Base-by-base conservation (phyloP, 2,888 invertebrate genomes). In the Liopterus haemorrhoidalis region DNA sequence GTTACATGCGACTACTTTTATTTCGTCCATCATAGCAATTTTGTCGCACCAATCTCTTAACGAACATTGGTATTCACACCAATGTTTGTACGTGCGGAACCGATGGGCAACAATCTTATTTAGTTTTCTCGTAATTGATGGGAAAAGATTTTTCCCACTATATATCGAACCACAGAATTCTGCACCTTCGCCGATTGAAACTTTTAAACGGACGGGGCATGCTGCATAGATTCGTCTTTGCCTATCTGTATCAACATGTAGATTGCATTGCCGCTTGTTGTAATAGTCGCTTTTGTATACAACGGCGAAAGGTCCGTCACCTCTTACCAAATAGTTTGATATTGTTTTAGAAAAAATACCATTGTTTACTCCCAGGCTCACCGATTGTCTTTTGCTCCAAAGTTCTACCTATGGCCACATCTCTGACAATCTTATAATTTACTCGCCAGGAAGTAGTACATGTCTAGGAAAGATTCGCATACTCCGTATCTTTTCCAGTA, bases 361-460 rank as follows among this genome's bases (percentile, higher is more conserved):
- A n/a, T 38, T 38, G 16, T 38, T 38, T 9, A 11, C 11, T 9
- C 25, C 2, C 27, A 3, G 43, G 43, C 12, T 43, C 43, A 5
- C 43, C 43, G 19, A 27, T 43, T 3, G 43, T 43, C 9, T 43
- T 43, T 24, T 43, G 43, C 8, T 36, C 38, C 5, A 36, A 36
- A 2, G 43, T 38, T n/a, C 11, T 38, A 4, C 38, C 43, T 4
- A 43, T 27, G 9, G 37, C 37, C 2, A 43, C 38, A 2, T 27
- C 25, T 2, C 37, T 38, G 2, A 43, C 18, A 3, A 43, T 25
- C 19, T 38, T 43, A 12, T 43, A 43, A 41, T 43, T 35, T 43
- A 11, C 27, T 20, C 43, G 20, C 18, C 37, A 43, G 5, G 37
- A n/a, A 38, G 19, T 43, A 43, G 18, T 43, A 43, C 25, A 19